Evolutionary conservation across 2,797 vertebrate genomes (phyloP).

Genomic region (Parotocinclus haroldoi): DNA sequence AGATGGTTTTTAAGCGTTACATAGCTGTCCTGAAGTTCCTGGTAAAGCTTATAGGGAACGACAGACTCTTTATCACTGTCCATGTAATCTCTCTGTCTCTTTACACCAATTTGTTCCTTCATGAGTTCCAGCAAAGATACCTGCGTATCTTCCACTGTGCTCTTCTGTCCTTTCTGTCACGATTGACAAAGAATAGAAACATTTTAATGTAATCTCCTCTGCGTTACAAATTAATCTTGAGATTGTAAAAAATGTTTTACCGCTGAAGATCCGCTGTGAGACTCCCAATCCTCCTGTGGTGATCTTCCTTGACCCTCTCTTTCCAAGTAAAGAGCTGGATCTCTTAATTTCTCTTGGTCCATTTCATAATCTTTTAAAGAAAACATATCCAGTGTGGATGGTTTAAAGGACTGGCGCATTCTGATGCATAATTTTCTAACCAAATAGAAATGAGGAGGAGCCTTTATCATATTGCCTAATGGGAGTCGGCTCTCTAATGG

Average conservation of each 20-base stretch:
- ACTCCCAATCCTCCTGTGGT: conserved; percentile 7
- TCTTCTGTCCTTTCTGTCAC: conserved; percentile 17
- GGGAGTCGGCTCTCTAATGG: conserved; percentile 10
- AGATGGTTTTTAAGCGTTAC: conserved; percentile 20
- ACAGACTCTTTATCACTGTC: conserved; percentile 33
- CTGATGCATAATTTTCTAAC: not conserved
- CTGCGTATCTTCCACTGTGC: not conserved
- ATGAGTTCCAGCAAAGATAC: conserved; percentile 20
- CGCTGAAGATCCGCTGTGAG: conserved; percentile 14
- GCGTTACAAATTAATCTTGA: not conserved
- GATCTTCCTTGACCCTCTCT: conserved; percentile 5
- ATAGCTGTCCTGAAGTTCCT: conserved; percentile 37
- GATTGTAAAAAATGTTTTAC: conserved; percentile 5
- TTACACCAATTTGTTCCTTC: conserved; percentile 26
- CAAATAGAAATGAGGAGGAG: not conserved
- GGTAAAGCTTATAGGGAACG: conserved; percentile 33
- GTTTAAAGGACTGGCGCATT: not conserved
- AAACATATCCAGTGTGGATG: not conserved
- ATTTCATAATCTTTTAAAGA: conserved; percentile 26
- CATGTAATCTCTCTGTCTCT: conserved; percentile 27
- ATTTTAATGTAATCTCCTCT: not conserved
- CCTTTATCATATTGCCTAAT: conserved; percentile 1
- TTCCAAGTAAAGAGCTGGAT: conserved; percentile 12
- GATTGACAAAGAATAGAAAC: not conserved
- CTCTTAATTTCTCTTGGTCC: conserved; percentile 13